These are phyloP conservation scores for Centruroides sculpturatus DNA, from an alignment of 1,140 invertebrate species.

Conservation along the genomic window DNA sequence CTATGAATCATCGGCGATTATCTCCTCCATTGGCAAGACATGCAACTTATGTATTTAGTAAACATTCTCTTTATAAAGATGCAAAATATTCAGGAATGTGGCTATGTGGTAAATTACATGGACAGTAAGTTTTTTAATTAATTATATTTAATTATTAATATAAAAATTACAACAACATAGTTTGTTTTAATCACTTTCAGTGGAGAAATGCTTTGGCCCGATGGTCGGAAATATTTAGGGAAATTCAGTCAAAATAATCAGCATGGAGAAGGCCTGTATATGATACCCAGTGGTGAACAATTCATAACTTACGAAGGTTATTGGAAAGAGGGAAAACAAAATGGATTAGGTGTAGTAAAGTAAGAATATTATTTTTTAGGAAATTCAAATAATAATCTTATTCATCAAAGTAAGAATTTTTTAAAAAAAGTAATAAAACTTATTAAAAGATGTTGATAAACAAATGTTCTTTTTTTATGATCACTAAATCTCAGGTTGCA, in stretches of 20 bases:
- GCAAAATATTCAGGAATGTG: constrained; percentile 57
- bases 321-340: constrained; percentile 68
- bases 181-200: no score
- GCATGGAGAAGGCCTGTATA: constrained; percentile 39
- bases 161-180: no score
- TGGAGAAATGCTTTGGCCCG: constrained; percentile 63
- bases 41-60: constrained; percentile 55
- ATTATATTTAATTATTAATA: background rate
- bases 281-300: constrained; percentile 17
- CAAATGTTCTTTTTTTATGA: no score
- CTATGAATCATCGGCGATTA: constrained; percentile 27
- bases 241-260: constrained; percentile 58
- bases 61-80: constrained; percentile 52
- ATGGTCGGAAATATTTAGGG: constrained; percentile 60
- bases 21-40: constrained; percentile 52
- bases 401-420: no score
- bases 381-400: no score
- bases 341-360: constrained; percentile 61
- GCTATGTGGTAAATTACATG: constrained; percentile 65
- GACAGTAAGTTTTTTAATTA: constrained; percentile 30
- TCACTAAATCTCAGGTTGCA: constrained; percentile 3
- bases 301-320: constrained; percentile 51
- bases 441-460: no score
- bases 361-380: constrained; percentile 24
- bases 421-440: no score